A percentile compares a stretch with the other conserved stretches of the same genome.
These are phyloP conservation scores for Thinocorus orbignyianus DNA, from an alignment of 2,113 vertebrate genomes.

Conservation along the genomic window DNA sequence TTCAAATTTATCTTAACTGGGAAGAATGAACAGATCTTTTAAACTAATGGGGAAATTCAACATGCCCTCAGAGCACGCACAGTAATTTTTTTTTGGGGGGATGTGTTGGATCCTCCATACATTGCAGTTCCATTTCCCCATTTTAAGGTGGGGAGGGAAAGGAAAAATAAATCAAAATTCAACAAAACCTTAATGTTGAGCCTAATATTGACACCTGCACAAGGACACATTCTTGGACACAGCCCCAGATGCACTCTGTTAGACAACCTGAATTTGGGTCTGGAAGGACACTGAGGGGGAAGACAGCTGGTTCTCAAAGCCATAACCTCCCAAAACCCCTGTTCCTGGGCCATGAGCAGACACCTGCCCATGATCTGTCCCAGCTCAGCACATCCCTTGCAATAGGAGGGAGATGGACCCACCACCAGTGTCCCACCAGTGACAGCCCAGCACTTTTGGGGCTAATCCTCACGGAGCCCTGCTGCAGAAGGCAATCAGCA, in stretches of 20 bases:
- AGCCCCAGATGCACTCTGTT: not conserved
- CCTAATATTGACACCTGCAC: not conserved
- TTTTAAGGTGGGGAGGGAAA: not conserved
- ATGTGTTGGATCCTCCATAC: not conserved
- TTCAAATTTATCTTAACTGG: not conserved
- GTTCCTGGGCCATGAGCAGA: not conserved
- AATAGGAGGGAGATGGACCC: not conserved
- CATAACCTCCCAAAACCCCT: not conserved
- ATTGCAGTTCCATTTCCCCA: not conserved
- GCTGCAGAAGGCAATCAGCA: not conserved
- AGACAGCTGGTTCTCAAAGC: not conserved
- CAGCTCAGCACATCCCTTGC: not conserved
- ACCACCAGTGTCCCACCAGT: not conserved
- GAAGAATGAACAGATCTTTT: not conserved
- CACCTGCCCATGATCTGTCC: not conserved
- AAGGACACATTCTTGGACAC: rapidly evolving
- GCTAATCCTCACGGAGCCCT: not conserved
- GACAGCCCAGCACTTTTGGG: rapidly evolving
- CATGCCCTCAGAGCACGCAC: not conserved
- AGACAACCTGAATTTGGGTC: not conserved
- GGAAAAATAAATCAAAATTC: not conserved
- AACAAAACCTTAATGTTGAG: not conserved
- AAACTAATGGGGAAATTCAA: not conserved
- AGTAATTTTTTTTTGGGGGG: not conserved
- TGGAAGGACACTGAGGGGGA: not conserved